Evolutionary conservation across 2,113 vertebrate species (phyloP).

Genomic region (Myotis lucifugus): DNA sequence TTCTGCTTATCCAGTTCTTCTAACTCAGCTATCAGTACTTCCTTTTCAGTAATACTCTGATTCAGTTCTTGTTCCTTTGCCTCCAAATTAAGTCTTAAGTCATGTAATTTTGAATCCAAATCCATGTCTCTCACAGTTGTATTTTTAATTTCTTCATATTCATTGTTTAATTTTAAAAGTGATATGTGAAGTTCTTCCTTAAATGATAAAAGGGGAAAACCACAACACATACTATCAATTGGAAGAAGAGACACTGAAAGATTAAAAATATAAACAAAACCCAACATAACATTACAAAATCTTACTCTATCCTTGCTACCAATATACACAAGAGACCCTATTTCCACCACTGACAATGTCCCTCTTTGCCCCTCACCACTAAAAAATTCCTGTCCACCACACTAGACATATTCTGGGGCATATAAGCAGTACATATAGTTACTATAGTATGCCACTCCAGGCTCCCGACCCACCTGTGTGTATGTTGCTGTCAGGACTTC

Average conservation of each 20-base stretch:
- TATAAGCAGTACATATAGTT: accelerated
- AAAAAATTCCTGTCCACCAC: neutral
- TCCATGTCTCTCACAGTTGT: conserved; percentile 64
- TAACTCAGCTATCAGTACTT: conserved; percentile 89
- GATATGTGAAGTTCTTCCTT: conserved; percentile 82
- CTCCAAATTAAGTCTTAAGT: conserved; percentile 87
- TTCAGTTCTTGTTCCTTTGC: conserved; percentile 86
- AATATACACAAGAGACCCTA: neutral
- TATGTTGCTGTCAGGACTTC: neutral
- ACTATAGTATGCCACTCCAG: accelerated
- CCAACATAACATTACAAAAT: neutral
- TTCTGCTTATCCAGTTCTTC: conserved; percentile 96
- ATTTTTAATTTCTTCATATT: conserved; percentile 74
- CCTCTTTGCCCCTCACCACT: neutral
- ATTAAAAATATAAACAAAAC: neutral
- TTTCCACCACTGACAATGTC: neutral
- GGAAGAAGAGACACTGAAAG: neutral
- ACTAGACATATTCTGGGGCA: neutral
- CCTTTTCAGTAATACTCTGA: conserved; percentile 88
- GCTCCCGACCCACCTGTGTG: neutral
- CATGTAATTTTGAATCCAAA: conserved; percentile 81
- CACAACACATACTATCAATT: neutral
- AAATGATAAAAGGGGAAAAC: conserved; percentile 36
- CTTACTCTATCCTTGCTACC: neutral
- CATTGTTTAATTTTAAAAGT: conserved; percentile 69